Evolutionary conservation across 2,888 invertebrate genomes (phyloP).

Genomic region (Gasteruption jaculator): DNA sequence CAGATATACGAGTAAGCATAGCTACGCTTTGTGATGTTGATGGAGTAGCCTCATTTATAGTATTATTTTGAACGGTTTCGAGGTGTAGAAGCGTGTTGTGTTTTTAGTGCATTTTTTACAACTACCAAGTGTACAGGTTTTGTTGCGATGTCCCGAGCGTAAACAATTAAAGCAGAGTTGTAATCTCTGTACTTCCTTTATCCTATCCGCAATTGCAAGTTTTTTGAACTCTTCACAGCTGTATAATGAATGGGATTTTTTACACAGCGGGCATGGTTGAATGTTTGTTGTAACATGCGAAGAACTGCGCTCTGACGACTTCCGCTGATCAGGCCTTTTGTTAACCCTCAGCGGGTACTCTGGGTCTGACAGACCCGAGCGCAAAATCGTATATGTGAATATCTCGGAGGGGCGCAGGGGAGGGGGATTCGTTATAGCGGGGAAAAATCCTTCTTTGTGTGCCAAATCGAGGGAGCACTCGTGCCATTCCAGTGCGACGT

Average conservation of each 20-base stretch:
- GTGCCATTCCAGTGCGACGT: too few relatives aligned
- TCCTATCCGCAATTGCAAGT: constrained; percentile 6
- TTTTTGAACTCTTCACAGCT: constrained; percentile 3
- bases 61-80: too few relatives aligned
- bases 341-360: too few relatives aligned
- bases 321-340: background rate
- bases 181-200: constrained; percentile 6
- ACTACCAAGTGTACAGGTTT: constrained; percentile 11
- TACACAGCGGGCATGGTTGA: constrained; percentile 8
- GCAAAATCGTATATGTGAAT: too few relatives aligned
- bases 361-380: too few relatives aligned
- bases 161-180: constrained; percentile 22
- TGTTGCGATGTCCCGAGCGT: constrained; percentile 6
- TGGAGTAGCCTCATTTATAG: too few relatives aligned
- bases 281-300: background rate
- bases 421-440: too few relatives aligned
- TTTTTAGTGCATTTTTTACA: constrained; percentile 21
- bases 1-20: background rate
- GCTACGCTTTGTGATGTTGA: background rate
- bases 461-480: too few relatives aligned
- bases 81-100: constrained; percentile 19
- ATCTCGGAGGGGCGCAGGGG: too few relatives aligned
- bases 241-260: constrained; percentile 8
- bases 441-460: too few relatives aligned
- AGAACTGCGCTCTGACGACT: background rate